Evolutionary conservation across 2,797 vertebrate genomes (phyloP).

Genomic region (Poecilia velifera): DNA sequence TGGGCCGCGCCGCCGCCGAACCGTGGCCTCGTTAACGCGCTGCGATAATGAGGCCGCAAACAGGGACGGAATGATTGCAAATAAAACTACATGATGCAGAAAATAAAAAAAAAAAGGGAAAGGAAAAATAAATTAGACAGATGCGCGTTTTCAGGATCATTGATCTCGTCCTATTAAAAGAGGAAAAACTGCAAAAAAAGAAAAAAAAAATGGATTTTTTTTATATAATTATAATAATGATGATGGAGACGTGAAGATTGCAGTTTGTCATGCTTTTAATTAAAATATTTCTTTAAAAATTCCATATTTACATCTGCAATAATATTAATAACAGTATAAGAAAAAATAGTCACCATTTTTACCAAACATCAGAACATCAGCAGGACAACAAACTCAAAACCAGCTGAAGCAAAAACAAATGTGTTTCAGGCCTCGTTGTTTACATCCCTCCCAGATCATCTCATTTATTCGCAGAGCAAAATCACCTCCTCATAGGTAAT

Average conservation of each 20-base stretch:
- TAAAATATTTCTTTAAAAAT: conserved; percentile 91
- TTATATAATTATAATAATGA: conserved; percentile 11
- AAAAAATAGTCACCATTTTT: conserved; percentile 82
- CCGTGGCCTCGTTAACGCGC: conserved; percentile 82
- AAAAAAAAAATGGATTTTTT: conserved; percentile 10
- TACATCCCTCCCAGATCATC: conserved; percentile 39
- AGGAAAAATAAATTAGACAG: conserved; percentile 90
- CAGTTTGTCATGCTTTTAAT: conserved; percentile 86
- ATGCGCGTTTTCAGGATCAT: conserved; percentile 92
- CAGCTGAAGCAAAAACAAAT: conserved; percentile 66
- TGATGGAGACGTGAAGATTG: not conserved
- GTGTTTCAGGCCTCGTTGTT: conserved; percentile 73
- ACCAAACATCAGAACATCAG: conserved; percentile 79
- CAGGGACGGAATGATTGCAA: conserved; percentile 88
- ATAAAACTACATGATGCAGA: conserved; percentile 96
- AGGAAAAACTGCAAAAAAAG: conserved; percentile 64
- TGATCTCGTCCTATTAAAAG: conserved; percentile 86
- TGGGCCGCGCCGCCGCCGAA: conserved; percentile 77
- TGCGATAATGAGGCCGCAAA: conserved; percentile 81
- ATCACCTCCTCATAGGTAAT: conserved; percentile 61
- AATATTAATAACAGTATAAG: conserved; percentile 84
- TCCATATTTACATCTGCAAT: conserved; percentile 84
- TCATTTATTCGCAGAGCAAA: conserved; percentile 59
- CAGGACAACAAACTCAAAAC: conserved; percentile 77
- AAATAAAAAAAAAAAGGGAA: conserved; percentile 90